Conservation (phyloP, 1,140 invertebrate species). For the Andricus grossulariae region DNA sequence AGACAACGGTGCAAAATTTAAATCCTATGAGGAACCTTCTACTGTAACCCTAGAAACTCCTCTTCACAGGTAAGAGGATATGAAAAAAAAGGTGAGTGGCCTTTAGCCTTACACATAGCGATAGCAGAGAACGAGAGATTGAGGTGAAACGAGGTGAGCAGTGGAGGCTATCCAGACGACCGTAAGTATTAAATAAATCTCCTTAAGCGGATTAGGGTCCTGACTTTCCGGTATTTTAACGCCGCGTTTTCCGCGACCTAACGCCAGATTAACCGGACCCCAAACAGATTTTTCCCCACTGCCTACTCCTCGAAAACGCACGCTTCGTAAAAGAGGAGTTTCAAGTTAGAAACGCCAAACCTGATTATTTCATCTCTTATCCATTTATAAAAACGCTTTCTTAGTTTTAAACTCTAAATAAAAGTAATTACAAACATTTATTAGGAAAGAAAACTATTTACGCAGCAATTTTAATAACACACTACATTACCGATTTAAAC, state of each 20-base stretch:
- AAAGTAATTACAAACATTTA: no score
- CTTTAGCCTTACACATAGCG: slow-evolving; percentile 49
- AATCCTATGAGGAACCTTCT: no score
- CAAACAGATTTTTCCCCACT: slow-evolving; percentile 65
- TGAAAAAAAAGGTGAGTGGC: slow-evolving; percentile 39
- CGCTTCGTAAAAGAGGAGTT: slow-evolving; percentile 4
- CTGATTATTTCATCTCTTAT: background rate
- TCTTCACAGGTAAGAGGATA: background rate
- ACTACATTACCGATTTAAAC: no score
- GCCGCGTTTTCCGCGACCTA: slow-evolving; percentile 65
- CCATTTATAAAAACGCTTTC: background rate
- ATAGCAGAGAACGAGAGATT: slow-evolving; percentile 45
- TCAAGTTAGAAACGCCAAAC: background rate
- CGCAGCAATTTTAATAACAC: no score
- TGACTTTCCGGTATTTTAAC: slow-evolving; percentile 73
- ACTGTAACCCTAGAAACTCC: no score
- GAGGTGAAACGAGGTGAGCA: slow-evolving; percentile 61
- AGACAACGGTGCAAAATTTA: background rate
- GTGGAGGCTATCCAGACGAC: slow-evolving; percentile 64
- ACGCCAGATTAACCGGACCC: slow-evolving; percentile 63
- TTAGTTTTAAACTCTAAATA: background rate
- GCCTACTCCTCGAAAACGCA: background rate
- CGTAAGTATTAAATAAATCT: slow-evolving; percentile 73
- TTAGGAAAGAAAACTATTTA: no score
- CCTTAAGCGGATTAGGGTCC: slow-evolving; percentile 70